Base-by-base conservation (phyloP, 2,113 vertebrate genomes). In the Hippopotamus amphibius region DNA sequence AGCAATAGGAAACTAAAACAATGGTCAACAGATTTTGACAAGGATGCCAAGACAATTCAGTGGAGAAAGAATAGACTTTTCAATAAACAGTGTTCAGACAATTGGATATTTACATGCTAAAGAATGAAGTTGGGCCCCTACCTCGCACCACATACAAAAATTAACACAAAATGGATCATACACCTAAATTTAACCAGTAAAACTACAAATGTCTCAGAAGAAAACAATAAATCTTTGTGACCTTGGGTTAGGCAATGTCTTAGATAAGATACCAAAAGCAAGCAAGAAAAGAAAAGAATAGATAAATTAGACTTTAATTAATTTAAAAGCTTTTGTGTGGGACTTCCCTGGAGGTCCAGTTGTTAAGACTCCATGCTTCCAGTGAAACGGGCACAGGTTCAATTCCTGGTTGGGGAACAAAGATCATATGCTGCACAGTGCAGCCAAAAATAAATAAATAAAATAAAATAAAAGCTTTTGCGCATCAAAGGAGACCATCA, bases 181-280 rank as follows among this genome's bases (percentile, higher is more conserved):
- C 19, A 50, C 26, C 33, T 74, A 92, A 72, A 83, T 74, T 46
- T 22, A 72, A 74, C 43, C 63, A 22, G 41, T 41, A 72, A 72
- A 72, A 83, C 5, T 92, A 37, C 59, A 72, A 89, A 89, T 37
- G 26, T 63, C 55, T 81, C 59, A 50, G 76, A 82, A 74, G 21
- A 89, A 89, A 94, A 74, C 55, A 72, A 57, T 46, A 82, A 94
- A 74, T 82, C 65, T 50, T 50, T 82, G 22, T 53, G 17, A 81
- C 53, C 5, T 50, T 94, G 19, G 17, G 13, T 88, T 69, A 81
- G 48, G 14, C 53, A 50, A 81, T 55, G 28, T 89, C 57, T 89
- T 83, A 83, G 68, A 82, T 82, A 89, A 83, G n/a, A 71, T 13
- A 63, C 11, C 15, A 37, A 83, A 66, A 65, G 21, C 11, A 82